These are phyloP conservation scores for Monodelphis domestica DNA, from an alignment of 2,797 vertebrate genomes.

Conservation along the genomic window DNA sequence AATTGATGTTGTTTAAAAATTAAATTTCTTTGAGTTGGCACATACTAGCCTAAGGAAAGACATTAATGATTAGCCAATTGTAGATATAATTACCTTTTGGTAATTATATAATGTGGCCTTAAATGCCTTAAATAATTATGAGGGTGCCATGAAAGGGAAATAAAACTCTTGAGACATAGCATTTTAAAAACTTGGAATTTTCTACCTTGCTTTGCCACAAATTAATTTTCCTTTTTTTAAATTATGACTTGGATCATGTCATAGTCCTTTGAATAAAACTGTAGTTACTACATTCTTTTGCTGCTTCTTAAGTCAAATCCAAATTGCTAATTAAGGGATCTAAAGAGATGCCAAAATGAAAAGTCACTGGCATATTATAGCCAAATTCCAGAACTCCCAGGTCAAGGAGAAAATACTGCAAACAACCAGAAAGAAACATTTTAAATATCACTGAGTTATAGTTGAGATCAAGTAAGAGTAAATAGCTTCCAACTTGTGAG, in stretches of 20 bases:
- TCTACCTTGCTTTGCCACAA: constrained; percentile 30
- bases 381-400: too few species aligned
- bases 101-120: too few species aligned
- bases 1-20: constrained; percentile 41
- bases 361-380: too few species aligned
- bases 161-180: not conserved
- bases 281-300: constrained; percentile 22
- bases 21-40: constrained; percentile 35
- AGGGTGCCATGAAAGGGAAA: constrained; percentile 7
- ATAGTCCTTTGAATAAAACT: constrained; percentile 41
- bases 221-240: constrained; percentile 52
- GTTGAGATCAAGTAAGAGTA: too few species aligned
- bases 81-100: constrained; percentile 15
- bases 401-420: too few species aligned
- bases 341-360: not conserved
- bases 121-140: constrained; percentile 30
- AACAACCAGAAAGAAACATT: too few species aligned
- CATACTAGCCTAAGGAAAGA: not conserved
- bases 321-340: constrained; percentile 45
- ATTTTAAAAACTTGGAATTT: constrained; percentile 44
- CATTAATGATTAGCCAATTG: not conserved
- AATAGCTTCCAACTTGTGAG: too few species aligned
- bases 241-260: constrained; percentile 39
- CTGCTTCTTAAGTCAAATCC: constrained; percentile 56
- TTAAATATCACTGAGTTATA: too few species aligned